A percentile compares a stretch with the other conserved stretches of the same genome.
These are phyloP conservation scores for Larimichthys crocea DNA, from an alignment of 2,113 vertebrate species.

Conservation along the genomic window DNA sequence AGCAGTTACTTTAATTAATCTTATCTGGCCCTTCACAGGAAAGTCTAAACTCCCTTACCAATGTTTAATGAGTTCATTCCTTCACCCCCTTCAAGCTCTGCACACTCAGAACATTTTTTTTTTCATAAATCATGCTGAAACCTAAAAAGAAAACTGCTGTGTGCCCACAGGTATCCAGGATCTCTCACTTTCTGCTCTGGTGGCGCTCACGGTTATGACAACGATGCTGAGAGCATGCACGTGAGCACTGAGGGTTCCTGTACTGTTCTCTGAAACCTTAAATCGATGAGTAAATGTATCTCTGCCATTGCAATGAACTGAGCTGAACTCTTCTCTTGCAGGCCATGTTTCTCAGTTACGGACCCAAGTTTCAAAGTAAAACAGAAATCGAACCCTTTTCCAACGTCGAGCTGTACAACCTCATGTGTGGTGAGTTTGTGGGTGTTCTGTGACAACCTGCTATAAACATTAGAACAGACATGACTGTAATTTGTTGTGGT, in stretches of 20 bases:
- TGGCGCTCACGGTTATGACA: constrained; percentile 85
- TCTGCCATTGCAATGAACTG: not conserved
- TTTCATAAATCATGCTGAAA: not conserved
- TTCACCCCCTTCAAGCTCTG: not conserved
- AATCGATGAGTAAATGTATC: too few relatives aligned
- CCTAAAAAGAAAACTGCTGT: not conserved
- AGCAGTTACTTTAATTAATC: not conserved
- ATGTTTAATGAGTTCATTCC: not conserved
- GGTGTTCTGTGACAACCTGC: too few relatives aligned
- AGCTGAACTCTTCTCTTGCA: constrained; percentile 36
- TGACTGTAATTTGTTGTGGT: too few relatives aligned
- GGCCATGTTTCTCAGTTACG: constrained; percentile 85
- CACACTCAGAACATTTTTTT: not conserved
- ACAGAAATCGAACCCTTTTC: constrained; percentile 80
- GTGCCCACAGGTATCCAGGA: constrained; percentile 61
- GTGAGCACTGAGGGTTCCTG: constrained; percentile 56
- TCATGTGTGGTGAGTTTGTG: constrained; percentile 85
- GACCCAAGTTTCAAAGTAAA: constrained; percentile 78
- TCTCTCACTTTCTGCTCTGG: constrained; percentile 79
- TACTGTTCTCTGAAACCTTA: too few relatives aligned
- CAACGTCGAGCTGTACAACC: constrained; percentile 85
- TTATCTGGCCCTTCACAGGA: too few relatives aligned
- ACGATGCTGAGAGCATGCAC: constrained; percentile 83
- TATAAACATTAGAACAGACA: not conserved
- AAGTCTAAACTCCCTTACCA: too few relatives aligned